Conservation (phyloP, 2,113 vertebrate species). For the Equus przewalskii region DNA sequence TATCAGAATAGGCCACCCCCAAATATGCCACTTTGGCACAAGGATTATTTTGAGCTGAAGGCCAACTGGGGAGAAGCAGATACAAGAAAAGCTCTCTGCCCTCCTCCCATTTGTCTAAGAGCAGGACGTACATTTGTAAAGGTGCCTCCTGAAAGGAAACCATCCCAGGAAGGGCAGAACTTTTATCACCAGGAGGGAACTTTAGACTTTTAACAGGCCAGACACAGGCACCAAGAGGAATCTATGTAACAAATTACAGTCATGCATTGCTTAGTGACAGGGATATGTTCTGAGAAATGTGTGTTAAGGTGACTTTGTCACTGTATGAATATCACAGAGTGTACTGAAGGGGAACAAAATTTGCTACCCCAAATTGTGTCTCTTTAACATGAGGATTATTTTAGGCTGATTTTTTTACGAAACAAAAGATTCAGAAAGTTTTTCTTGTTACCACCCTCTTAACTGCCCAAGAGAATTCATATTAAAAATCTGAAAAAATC, state of each 20-base stretch:
- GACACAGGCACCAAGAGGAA: background rate
- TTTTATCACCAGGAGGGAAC: background rate
- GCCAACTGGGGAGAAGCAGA: background rate
- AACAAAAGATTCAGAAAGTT: no score
- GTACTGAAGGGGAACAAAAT: no score
- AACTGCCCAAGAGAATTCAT: no score
- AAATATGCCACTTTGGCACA: background rate
- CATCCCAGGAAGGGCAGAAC: background rate
- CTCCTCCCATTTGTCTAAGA: background rate
- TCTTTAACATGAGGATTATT: no score
- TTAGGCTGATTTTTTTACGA: no score
- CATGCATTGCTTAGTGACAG: no score
- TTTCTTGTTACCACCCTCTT: no score
- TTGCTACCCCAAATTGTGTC: no score
- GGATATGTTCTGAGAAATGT: no score
- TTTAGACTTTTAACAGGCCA: background rate
- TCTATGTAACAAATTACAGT: background rate
- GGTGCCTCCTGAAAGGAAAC: background rate
- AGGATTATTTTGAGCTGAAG: constrained; percentile 14
- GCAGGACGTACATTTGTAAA: background rate
- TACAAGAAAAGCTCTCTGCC: background rate
- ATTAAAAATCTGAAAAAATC: no score
- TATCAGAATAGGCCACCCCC: background rate
- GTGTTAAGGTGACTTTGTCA: no score
- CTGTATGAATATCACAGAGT: no score